These are phyloP conservation scores for Sebastes kiyomatsui DNA, from an alignment of 2,797 vertebrate genomes.

Conservation along the genomic window DNA sequence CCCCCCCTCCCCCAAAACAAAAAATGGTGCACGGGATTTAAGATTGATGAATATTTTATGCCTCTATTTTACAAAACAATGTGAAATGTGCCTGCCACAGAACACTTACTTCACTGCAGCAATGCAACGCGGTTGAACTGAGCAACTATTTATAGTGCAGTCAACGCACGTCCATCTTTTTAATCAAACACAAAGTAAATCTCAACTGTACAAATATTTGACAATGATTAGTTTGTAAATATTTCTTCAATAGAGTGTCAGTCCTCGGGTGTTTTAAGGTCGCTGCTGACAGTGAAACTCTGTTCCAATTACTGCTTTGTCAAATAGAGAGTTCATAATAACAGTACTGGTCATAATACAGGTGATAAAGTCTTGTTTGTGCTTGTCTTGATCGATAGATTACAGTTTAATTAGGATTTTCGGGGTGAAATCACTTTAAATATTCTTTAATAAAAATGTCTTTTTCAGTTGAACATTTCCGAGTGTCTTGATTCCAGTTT, in stretches of 20 bases:
- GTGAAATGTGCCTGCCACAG: slow-evolving; percentile 50
- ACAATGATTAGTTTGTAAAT: slow-evolving; percentile 71
- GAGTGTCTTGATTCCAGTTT: slow-evolving; percentile 33
- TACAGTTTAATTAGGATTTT: slow-evolving; percentile 10
- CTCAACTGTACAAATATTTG: slow-evolving; percentile 73
- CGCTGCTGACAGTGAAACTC: slow-evolving; percentile 49
- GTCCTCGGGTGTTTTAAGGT: slow-evolving; percentile 38
- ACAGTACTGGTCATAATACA: slow-evolving; percentile 51
- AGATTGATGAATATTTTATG: slow-evolving; percentile 78
- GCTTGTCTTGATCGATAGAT: slow-evolving; percentile 65
- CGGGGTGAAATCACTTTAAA: slow-evolving; percentile 2
- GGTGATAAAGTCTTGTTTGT: slow-evolving; percentile 61
- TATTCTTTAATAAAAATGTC: slow-evolving; percentile 7
- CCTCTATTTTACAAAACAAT: slow-evolving; percentile 62
- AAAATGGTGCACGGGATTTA: slow-evolving; percentile 87
- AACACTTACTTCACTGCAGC: slow-evolving; percentile 50
- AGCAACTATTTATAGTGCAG: slow-evolving; percentile 40
- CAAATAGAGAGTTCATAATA: slow-evolving; percentile 38
- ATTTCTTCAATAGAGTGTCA: slow-evolving; percentile 50
- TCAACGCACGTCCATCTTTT: slow-evolving; percentile 58
- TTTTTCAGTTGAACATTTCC: slow-evolving; percentile 9
- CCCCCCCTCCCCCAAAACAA: slow-evolving; percentile 47
- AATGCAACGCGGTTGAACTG: slow-evolving; percentile 44
- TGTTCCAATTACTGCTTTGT: slow-evolving; percentile 44
- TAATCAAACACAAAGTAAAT: slow-evolving; percentile 66